Conservation (phyloP, 2,113 vertebrate genomes). For the Ranitomeya variabilis region DNA sequence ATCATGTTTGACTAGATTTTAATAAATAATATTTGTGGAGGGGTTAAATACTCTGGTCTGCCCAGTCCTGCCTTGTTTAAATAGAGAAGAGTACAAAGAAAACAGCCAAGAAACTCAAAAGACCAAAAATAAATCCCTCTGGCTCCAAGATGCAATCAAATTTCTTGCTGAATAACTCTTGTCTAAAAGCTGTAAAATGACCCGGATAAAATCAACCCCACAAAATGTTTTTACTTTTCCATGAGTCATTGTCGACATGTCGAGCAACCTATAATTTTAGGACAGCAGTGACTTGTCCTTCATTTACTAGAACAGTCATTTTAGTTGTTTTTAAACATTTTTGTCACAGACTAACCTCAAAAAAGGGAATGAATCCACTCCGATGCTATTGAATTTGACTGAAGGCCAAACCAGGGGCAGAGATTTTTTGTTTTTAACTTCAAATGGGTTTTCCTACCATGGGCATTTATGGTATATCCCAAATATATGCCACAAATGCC, state of each 20-base stretch:
- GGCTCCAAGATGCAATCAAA: not conserved
- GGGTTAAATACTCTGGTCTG: not conserved
- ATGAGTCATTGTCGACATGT: not conserved
- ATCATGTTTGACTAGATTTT: not conserved
- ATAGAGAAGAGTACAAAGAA: conserved; percentile 5
- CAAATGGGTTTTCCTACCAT: too few species aligned
- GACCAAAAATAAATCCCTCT: conserved; percentile 12
- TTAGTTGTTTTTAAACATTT: not conserved
- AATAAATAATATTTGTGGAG: not conserved
- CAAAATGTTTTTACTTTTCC: not conserved
- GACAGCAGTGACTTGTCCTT: not conserved
- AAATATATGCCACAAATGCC: too few species aligned
- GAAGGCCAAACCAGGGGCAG: not conserved
- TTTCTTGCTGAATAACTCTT: not conserved
- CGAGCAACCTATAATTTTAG: not conserved
- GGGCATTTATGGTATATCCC: too few species aligned
- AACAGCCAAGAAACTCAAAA: not conserved
- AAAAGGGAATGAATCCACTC: not conserved
- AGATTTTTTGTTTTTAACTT: not conserved
- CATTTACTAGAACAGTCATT: not conserved
- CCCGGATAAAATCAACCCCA: not conserved
- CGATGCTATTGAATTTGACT: not conserved
- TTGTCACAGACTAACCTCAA: not conserved
- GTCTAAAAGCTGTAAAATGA: not conserved
- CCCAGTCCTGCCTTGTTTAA: not conserved